Base-by-base conservation (phyloP, 2,888 invertebrate genomes). In the Doris montereyensis region DNA sequence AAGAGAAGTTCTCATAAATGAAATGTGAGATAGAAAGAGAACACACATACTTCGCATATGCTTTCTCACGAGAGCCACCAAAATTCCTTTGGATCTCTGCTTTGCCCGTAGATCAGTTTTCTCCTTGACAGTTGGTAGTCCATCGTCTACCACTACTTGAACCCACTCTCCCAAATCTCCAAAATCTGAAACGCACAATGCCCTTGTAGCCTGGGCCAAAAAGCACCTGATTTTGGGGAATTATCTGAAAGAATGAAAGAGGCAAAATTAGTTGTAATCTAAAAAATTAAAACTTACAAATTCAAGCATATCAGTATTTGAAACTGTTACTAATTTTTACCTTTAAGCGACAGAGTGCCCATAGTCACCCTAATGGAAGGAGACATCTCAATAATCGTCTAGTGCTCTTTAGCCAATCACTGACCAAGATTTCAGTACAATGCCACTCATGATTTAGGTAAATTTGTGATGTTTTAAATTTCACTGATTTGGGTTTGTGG, bases 1-100 rank as follows among this genome's bases (percentile, higher is more conserved):
- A n/a, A n/a, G n/a, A n/a, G n/a, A n/a, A n/a, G n/a, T n/a, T n/a
- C n/a, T n/a, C n/a, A n/a, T n/a, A 41, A 41, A 10, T 41, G 8
- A 41, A 41, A 17, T 5, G 5, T 41, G 52, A 41, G 52, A 41
- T 17, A 41, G 8, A 41, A 5, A 32, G n/a, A 67, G 35, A 13
- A 3, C 34, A 58, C 10, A 77, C 90, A 85, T 86, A 92, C 91
- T 92, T 92, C 26, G 92, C 92, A 85, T 92, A 92, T 0, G 92
- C 92, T 82, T 92, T 92, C 82, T 92, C 92, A 60, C 92, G 85
- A 1, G 92, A 86, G 0, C 92, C 88, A 28, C 92, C 92, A 92
- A 84, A 92, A 92, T 86, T 92, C 92, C 67, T 86, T 86, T 1
- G 88, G 84, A 67, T 91, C 90, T 17, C 88, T 86, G 80, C 90